These are phyloP conservation scores for Tetraodon nigroviridis DNA, from an alignment of 2,113 vertebrate genomes.

Conservation along the genomic window DNA sequence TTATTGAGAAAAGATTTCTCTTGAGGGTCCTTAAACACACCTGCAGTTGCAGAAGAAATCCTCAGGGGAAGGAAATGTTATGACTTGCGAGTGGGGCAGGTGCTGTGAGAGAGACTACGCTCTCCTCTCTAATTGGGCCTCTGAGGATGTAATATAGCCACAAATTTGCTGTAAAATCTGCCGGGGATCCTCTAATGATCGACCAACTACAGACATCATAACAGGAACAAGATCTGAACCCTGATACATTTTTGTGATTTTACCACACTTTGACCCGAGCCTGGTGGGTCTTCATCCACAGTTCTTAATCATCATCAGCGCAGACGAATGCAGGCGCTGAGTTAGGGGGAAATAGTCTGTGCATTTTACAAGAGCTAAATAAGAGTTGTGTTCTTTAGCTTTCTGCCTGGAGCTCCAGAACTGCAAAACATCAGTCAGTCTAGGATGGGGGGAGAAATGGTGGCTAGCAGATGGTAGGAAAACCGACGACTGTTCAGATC, in stretches of 20 bases:
- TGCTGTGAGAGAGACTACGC: conserved; percentile 8
- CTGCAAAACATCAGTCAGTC: not conserved
- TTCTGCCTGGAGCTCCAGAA: not conserved
- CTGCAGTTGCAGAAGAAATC: conserved; percentile 2
- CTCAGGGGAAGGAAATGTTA: conserved; percentile 6
- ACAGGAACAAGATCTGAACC: not conserved
- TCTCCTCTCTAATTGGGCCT: conserved; percentile 44
- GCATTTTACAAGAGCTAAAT: not conserved
- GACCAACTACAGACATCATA: conserved; percentile 1
- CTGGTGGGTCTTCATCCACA: not conserved
- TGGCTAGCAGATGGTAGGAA: conserved; percentile 30
- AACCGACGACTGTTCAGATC: conserved; percentile 10
- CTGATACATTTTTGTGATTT: not conserved
- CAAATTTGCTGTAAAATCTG: conserved; percentile 20
- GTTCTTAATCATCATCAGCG: no score
- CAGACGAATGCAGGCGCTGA: no score
- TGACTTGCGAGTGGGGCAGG: conserved; percentile 7
- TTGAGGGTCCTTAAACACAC: not conserved
- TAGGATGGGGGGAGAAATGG: not conserved
- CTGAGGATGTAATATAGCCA: conserved; percentile 20
- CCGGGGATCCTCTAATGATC: not conserved
- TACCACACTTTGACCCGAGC: not conserved
- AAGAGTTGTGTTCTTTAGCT: not conserved
- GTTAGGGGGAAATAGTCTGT: no score
- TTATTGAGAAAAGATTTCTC: not conserved